Evolutionary conservation across 2,797 vertebrate genomes (phyloP), one percentile per base, ranked within the genome.

Genomic region (Muscicapa striata): DNA sequence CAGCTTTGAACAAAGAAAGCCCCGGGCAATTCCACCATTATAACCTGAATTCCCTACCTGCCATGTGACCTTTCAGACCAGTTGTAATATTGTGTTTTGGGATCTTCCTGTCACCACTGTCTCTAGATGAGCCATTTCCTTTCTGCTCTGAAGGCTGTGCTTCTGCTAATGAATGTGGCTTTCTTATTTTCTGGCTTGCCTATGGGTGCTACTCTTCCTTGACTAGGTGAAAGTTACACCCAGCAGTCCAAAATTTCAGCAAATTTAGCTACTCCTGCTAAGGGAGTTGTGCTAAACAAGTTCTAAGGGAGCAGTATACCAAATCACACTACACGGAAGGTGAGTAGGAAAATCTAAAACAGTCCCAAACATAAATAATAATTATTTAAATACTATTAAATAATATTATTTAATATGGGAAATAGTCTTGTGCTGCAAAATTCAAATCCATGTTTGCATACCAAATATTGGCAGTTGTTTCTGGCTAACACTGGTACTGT

Each of bases 61-160:
- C 20, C 40, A 13, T 2, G 17, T 0, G 0, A 13, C 21, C 14
- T 2, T n/a, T 77, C 7, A 18, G 45, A 63, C 14, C 32, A 18
- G 10, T 4, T 32, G 24, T 13, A 49, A 20, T 22, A 4, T 5
- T 45, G 40, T 29, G 32, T 9, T 52, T n/a, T 91, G 32, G 9
- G 29, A 45, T 67, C 26, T 63, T 77, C 24, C 22, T 2, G 0
- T 59, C 51, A 7, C 17, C 22, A 32, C 6, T 26, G 6, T 32
- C 59, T 62, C 49, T 13, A 30, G 32, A 36, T 4, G 6, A 55
- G 66, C 24, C 10, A 6, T 62, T 84, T 41, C 15, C 24, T 36
- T 45, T 66, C 36, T 41, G 3, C 11, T n/a, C 11, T 24, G 4
- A 9, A 48, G 34, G 27, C 6, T 84, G 63, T 3, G 6, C 19